These are phyloP conservation scores for Agonopterix subpropinquella DNA, from an alignment of 2,888 invertebrate genomes.

Conservation along the genomic window DNA sequence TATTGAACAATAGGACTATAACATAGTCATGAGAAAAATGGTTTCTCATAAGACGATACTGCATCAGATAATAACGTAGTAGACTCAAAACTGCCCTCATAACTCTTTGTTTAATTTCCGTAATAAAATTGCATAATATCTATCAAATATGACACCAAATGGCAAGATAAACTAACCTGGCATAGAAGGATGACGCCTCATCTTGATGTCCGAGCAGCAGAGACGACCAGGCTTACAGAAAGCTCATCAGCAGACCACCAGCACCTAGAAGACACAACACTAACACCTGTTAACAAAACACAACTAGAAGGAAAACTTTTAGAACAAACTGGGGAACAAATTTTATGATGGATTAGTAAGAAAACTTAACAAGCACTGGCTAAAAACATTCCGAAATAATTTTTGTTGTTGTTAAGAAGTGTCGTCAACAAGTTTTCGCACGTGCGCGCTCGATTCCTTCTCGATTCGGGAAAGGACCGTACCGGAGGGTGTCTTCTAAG, in stretches of 20 bases:
- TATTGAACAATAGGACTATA: too few species aligned
- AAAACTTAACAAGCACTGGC: background rate
- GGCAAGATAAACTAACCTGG: constrained; percentile 42
- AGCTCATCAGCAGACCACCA: constrained; percentile 49
- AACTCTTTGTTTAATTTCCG: too few species aligned
- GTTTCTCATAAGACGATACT: too few species aligned
- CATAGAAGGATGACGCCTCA: constrained; percentile 57
- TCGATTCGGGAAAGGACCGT: constrained; percentile 54
- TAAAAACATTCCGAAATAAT: constrained; percentile 12
- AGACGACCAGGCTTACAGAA: constrained; percentile 30
- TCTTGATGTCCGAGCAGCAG: constrained; percentile 23
- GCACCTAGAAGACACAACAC: constrained; percentile 45
- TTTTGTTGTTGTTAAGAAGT: constrained; percentile 5
- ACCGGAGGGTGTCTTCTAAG: constrained; percentile 53
- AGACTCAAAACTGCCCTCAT: too few species aligned
- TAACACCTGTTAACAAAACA: constrained; percentile 45
- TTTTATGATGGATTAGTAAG: constrained; percentile 1
- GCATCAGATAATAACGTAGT: too few species aligned
- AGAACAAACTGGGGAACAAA: constrained; percentile 8
- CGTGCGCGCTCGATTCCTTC: constrained; percentile 43
- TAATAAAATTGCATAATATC: background rate
- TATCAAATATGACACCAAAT: background rate
- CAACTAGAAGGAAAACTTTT: constrained; percentile 20
- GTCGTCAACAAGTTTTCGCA: constrained; percentile 42
- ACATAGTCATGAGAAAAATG: too few species aligned